A percentile compares a stretch with the other conserved stretches of the same genome.
Evolutionary conservation across 2,113 vertebrate species (phyloP).

Genomic region (Cnemophilus loriae): DNA sequence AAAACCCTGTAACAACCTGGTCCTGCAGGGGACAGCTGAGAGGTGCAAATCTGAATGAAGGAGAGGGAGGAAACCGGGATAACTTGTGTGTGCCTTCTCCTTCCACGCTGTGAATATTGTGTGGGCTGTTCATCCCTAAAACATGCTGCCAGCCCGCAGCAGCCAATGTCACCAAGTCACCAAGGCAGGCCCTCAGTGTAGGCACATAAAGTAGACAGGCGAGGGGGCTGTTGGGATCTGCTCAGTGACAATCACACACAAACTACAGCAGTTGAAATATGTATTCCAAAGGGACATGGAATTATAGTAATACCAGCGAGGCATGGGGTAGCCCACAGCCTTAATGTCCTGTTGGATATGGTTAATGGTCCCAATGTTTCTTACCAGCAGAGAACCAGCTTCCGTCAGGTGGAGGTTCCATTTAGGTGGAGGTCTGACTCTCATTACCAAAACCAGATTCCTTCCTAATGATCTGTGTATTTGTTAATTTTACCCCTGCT

Average conservation of each 20-base stretch:
- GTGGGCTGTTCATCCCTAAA: neutral
- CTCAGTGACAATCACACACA: neutral
- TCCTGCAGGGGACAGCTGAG: neutral
- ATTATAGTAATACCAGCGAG: accelerated
- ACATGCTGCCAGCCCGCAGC: neutral
- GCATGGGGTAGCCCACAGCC: neutral
- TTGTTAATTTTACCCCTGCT: neutral
- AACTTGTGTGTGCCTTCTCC: neutral
- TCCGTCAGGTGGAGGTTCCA: too few relatives aligned
- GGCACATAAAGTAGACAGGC: accelerated
- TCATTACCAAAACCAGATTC: neutral
- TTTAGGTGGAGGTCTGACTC: neutral
- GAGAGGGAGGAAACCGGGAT: neutral
- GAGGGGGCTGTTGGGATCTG: neutral
- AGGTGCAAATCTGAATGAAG: neutral
- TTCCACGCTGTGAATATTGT: neutral
- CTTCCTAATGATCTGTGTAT: neutral
- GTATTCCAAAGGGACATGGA: neutral
- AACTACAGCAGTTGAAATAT: neutral
- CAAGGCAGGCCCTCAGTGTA: neutral
- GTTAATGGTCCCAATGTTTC: accelerated
- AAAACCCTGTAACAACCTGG: neutral
- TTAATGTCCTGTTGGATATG: accelerated
- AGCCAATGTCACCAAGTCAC: neutral
- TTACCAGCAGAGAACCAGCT: neutral